Percentiles rank a stretch among this genome's conserved stretches.
These are phyloP conservation scores for Coreius guichenoti DNA, from an alignment of 2,797 vertebrate genomes.

Conservation along the genomic window DNA sequence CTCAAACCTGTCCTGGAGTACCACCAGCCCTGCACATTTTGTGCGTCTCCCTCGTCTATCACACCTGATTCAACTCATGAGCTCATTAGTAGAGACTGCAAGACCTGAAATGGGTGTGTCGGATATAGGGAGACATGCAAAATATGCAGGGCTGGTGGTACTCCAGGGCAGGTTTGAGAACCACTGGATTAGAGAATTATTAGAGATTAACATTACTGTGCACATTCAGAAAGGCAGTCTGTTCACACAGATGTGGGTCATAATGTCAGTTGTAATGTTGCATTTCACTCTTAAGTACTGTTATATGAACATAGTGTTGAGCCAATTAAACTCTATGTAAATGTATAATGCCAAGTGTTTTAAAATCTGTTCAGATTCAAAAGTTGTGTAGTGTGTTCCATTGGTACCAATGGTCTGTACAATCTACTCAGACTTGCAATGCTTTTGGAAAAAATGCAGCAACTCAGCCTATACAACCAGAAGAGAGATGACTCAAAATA, in stretches of 20 bases:
- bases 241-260: background rate
- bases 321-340: background rate
- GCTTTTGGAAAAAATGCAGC: background rate
- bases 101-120: too few species aligned
- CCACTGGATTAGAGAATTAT: background rate
- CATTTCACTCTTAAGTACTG: too few species aligned
- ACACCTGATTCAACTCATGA: too few species aligned
- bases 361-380: background rate
- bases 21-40: too few species aligned
- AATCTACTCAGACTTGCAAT: background rate
- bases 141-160: too few species aligned
- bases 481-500: background rate
- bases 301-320: background rate
- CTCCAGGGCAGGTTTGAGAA: too few species aligned
- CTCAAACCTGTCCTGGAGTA: too few species aligned
- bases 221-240: background rate
- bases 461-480: background rate
- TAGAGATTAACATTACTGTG: background rate
- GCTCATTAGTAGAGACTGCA: too few species aligned
- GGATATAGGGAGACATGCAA: too few species aligned
- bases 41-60: too few species aligned
- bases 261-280: too few species aligned
- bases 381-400: background rate
- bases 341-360: background rate
- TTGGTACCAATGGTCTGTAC: background rate